Evolutionary conservation across 1,140 invertebrate species (phyloP).

Genomic region (Venturia canescens): DNA sequence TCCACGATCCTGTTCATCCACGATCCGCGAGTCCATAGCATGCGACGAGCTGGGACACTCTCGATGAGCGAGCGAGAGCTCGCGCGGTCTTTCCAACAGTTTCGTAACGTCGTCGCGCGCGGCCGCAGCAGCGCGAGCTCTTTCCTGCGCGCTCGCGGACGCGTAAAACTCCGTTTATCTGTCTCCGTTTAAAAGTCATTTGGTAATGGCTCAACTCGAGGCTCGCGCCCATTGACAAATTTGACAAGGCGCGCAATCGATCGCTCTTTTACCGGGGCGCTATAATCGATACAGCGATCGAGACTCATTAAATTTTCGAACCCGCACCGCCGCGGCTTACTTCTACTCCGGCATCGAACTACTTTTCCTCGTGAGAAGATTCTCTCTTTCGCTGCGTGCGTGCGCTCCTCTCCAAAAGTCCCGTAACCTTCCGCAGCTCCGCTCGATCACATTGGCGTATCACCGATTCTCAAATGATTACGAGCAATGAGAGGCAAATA

Average conservation of each 20-base stretch:
- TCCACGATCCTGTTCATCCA: conserved; percentile 12
- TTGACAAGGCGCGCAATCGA: conserved; percentile 74
- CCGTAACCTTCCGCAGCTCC: no score
- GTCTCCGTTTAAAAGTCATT: neutral
- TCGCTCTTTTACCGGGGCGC: conserved; percentile 69
- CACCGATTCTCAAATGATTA: no score
- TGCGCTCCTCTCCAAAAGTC: no score
- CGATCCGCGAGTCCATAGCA: neutral
- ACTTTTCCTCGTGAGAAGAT: neutral
- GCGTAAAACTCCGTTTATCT: no score
- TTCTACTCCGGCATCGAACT: neutral
- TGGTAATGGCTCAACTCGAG: conserved; percentile 60
- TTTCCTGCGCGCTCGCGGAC: no score
- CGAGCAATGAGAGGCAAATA: no score
- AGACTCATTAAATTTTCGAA: conserved; percentile 69
- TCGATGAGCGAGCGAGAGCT: neutral
- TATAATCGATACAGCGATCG: conserved; percentile 76
- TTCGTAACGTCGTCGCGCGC: no score
- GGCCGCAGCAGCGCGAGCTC: no score
- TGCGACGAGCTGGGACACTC: neutral
- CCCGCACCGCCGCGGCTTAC: conserved; percentile 52
- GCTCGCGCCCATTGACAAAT: conserved; percentile 75
- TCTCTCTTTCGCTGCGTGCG: no score
- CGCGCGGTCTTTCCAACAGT: no score
- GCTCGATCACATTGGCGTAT: no score